Evolutionary conservation across 2,113 vertebrate genomes (phyloP).

Genomic region (Nettapus auritus): DNA sequence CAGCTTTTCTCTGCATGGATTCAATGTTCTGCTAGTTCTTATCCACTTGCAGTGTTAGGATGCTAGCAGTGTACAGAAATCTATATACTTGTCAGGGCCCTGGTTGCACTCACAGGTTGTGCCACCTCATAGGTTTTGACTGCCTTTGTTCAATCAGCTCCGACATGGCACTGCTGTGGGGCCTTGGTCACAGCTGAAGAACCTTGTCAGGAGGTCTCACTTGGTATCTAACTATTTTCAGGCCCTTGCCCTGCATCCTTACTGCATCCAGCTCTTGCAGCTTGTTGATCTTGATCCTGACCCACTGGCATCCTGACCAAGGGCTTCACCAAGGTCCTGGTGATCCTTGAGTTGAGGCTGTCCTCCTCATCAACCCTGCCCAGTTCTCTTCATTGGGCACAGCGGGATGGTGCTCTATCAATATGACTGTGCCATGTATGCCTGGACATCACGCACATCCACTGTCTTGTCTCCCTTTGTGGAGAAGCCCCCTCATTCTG

Average conservation of each 20-base stretch:
- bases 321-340: neutral
- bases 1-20: neutral
- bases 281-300: neutral
- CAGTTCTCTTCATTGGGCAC: neutral
- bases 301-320: neutral
- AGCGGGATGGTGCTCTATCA: neutral
- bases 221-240: neutral
- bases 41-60: fast-evolving
- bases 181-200: neutral
- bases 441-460: neutral
- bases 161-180: fast-evolving
- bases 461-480: neutral
- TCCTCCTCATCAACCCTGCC: neutral
- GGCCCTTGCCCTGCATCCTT: fast-evolving
- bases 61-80: neutral
- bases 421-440: neutral
- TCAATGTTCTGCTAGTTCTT: neutral
- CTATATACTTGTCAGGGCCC: neutral
- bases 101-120: neutral
- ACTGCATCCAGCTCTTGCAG: neutral
- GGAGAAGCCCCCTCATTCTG: neutral
- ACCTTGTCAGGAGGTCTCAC: fast-evolving
- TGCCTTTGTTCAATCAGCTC: neutral
- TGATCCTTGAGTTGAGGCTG: neutral
- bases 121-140: neutral